These are phyloP conservation scores for Tringa solitaria DNA, from an alignment of 2,113 vertebrate genomes.

Conservation along the genomic window DNA sequence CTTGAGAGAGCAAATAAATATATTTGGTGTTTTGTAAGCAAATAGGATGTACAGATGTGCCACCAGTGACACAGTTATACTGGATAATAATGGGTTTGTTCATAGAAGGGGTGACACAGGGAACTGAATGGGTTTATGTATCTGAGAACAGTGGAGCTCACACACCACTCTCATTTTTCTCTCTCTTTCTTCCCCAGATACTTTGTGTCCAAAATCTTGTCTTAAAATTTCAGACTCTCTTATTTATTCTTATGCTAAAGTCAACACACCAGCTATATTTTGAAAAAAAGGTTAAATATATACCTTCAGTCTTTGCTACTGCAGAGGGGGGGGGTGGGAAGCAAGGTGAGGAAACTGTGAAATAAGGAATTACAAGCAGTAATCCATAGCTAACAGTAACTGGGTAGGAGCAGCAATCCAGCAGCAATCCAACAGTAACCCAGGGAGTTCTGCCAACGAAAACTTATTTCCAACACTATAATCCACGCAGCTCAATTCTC, in stretches of 20 bases:
- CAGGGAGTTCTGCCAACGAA: conserved; percentile 1
- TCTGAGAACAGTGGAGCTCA: neutral
- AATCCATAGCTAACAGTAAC: neutral
- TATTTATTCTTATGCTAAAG: neutral
- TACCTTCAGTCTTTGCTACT: neutral
- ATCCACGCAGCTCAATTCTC: neutral
- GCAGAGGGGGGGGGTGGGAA: neutral
- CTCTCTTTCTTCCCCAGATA: neutral
- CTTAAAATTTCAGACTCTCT: neutral
- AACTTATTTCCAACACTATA: neutral
- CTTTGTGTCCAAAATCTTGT: neutral
- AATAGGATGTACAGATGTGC: neutral
- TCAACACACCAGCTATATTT: neutral
- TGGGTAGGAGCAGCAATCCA: neutral
- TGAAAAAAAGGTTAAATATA: neutral
- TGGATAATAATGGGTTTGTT: neutral
- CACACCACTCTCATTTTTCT: neutral
- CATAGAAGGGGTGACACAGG: neutral
- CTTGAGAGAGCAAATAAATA: neutral
- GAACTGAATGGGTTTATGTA: neutral
- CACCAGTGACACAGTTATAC: neutral
- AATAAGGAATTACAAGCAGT: neutral
- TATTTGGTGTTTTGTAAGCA: neutral
- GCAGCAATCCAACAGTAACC: neutral
- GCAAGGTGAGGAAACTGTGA: neutral